Conservation (phyloP, 35 echinoderm and acorn worm species). For the Patiria miniata region DNA sequence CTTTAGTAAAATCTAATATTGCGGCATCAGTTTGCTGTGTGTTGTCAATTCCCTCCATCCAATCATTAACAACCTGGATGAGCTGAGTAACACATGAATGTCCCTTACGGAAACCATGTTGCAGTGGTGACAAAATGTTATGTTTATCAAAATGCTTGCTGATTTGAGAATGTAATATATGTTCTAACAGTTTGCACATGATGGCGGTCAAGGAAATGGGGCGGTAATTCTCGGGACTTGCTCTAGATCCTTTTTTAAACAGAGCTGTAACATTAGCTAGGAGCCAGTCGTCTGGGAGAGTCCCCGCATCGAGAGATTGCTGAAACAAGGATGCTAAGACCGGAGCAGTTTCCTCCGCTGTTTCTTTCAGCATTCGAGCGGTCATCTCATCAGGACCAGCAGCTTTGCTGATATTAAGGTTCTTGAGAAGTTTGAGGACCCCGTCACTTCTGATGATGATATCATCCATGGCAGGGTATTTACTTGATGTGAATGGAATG, state of each 20-base stretch:
- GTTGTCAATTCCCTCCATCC: too few relatives aligned
- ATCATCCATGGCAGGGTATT: slow-evolving; percentile 5
- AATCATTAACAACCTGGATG: too few relatives aligned
- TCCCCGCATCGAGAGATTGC: slow-evolving; percentile 35
- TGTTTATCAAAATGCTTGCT: slow-evolving; percentile 5
- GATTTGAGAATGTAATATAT: too few relatives aligned
- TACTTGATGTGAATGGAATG: too few relatives aligned
- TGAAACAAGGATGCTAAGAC: slow-evolving; percentile 39
- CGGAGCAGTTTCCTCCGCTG: slow-evolving; percentile 26
- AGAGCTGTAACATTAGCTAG: slow-evolving; percentile 36
- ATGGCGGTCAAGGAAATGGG: slow-evolving; percentile 46
- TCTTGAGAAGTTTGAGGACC: neutral
- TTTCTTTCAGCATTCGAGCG: too few relatives aligned
- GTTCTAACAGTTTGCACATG: slow-evolving; percentile 49
- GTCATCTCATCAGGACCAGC: slow-evolving; percentile 33
- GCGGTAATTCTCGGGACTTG: slow-evolving; percentile 50
- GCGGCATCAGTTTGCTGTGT: too few relatives aligned
- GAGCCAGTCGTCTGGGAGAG: slow-evolving; percentile 42
- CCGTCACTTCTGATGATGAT: slow-evolving; percentile 23
- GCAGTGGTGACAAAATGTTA: too few relatives aligned
- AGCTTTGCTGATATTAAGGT: slow-evolving; percentile 28
- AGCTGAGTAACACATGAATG: slow-evolving; percentile 10
- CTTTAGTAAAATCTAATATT: too few relatives aligned
- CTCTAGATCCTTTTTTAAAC: slow-evolving; percentile 38
- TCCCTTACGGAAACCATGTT: too few relatives aligned